Evolutionary conservation across 2,113 vertebrate genomes (phyloP).

Genomic region (Lophochroa leadbeateri): DNA sequence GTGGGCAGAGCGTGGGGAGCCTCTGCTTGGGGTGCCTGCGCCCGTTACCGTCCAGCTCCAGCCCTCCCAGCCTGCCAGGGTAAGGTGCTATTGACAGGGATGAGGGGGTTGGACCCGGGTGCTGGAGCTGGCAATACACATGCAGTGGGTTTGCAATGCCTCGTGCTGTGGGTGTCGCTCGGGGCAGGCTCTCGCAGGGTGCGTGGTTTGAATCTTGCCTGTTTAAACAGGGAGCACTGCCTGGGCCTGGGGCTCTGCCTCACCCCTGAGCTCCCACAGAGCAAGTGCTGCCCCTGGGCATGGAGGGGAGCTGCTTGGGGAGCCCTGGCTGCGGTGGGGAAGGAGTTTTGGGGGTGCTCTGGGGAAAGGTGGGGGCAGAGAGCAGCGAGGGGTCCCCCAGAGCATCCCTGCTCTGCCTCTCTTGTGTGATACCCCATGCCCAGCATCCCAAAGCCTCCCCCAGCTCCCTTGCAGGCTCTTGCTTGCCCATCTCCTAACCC

Average conservation of each 20-base stretch:
- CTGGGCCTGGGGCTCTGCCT: neutral
- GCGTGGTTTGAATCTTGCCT: too few species aligned
- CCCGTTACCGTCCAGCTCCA: neutral
- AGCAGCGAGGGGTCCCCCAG: neutral
- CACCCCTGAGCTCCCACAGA: accelerated
- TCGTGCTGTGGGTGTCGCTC: neutral
- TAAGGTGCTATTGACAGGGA: neutral
- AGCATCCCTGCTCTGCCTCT: too few species aligned
- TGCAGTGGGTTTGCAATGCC: accelerated
- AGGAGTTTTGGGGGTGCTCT: neutral
- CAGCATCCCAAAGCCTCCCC: neutral
- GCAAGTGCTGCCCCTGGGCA: accelerated
- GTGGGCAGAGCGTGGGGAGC: neutral
- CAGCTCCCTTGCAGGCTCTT: neutral
- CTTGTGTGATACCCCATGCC: neutral
- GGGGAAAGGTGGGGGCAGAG: neutral
- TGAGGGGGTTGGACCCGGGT: neutral
- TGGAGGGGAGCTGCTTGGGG: neutral
- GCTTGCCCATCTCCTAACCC: too few species aligned
- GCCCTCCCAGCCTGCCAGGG: neutral
- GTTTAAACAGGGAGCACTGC: accelerated
- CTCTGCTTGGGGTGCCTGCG: neutral
- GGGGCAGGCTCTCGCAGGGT: neutral
- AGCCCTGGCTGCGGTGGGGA: neutral
- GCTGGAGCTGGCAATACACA: accelerated